Evolutionary conservation across 2,888 invertebrate genomes (phyloP).

Genomic region (Eudemis profundana): DNA sequence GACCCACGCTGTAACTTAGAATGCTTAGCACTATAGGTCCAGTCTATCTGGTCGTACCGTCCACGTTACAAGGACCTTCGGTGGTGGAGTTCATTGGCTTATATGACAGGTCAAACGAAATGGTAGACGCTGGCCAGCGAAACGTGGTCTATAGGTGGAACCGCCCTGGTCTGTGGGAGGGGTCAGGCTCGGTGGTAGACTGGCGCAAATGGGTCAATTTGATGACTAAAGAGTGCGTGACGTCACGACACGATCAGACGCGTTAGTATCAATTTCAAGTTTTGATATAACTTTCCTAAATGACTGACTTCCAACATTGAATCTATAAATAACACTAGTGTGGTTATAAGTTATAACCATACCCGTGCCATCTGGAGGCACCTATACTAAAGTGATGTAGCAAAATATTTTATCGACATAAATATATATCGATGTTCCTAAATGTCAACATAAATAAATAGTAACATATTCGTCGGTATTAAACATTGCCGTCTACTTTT

Average conservation of each 20-base stretch:
- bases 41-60: not conserved
- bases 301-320: too few relatives aligned
- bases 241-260: not conserved
- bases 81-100: slow-evolving; percentile 8
- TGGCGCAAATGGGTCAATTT: slow-evolving; percentile 19
- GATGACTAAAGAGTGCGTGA: slow-evolving; percentile 10
- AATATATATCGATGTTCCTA: too few relatives aligned
- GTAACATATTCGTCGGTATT: too few relatives aligned
- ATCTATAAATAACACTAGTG: too few relatives aligned
- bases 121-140: not conserved
- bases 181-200: slow-evolving; percentile 16
- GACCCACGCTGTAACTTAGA: not conserved
- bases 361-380: too few relatives aligned
- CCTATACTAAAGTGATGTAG: too few relatives aligned
- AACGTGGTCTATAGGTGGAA: not conserved
- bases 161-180: not conserved
- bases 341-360: too few relatives aligned
- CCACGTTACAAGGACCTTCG: not conserved
- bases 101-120: slow-evolving; percentile 10
- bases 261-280: too few relatives aligned
- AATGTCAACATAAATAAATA: too few relatives aligned
- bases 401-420: too few relatives aligned
- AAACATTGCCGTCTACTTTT: too few relatives aligned
- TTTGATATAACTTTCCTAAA: too few relatives aligned
- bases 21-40: not conserved